A percentile compares a stretch with the other conserved stretches of the same genome.
These are phyloP conservation scores for Ovibos moschatus DNA, from an alignment of 2,113 vertebrate species.

Conservation along the genomic window DNA sequence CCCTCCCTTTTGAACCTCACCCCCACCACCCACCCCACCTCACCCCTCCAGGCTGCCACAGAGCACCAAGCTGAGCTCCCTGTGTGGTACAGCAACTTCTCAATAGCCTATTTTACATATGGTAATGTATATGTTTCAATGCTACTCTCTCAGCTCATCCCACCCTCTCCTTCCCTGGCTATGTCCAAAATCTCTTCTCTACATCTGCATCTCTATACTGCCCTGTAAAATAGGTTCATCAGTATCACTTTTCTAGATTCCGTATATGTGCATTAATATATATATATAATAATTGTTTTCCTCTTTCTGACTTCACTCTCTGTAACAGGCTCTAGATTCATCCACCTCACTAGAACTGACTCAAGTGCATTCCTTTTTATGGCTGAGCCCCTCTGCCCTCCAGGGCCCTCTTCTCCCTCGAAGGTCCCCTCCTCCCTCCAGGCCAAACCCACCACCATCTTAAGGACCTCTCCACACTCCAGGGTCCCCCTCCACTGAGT, in stretches of 20 bases:
- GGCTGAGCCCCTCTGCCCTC: not conserved
- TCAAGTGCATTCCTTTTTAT: not conserved
- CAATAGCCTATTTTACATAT: not conserved
- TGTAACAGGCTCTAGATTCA: not conserved
- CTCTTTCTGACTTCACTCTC: not conserved
- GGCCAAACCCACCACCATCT: not conserved
- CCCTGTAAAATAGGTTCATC: not conserved
- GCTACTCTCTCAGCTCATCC: not conserved
- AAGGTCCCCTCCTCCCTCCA: not conserved
- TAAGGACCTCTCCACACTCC: not conserved
- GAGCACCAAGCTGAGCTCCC: not conserved
- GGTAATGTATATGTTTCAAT: not conserved
- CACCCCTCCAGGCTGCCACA: not conserved
- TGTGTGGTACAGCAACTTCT: not conserved
- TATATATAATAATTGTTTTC: not conserved
- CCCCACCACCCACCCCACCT: not conserved
- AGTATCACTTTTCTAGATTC: not conserved
- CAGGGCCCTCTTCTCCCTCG: not conserved
- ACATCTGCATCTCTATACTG: not conserved
- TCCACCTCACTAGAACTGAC: not conserved
- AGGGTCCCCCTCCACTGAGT: not conserved
- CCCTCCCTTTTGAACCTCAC: not conserved
- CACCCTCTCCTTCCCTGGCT: not conserved
- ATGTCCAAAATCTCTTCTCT: not conserved
- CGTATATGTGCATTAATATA: not conserved